Evolutionary conservation across 2,113 vertebrate genomes (phyloP).

Genomic region (Festucalex cinctus): DNA sequence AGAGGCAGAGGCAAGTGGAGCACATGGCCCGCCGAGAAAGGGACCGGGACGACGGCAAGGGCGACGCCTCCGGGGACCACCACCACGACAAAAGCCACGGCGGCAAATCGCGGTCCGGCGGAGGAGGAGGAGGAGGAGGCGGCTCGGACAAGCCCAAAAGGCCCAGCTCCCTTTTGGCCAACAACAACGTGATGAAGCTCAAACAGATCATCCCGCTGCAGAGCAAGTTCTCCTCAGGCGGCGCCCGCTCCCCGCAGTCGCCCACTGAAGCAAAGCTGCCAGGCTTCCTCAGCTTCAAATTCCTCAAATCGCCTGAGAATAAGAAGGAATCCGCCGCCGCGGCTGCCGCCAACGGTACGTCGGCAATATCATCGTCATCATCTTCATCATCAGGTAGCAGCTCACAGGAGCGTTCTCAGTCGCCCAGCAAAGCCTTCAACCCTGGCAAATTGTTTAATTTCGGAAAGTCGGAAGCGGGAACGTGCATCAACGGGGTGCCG

Average conservation of each 20-base stretch:
- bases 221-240: constrained; percentile 84
- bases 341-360: neutral
- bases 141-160: constrained; percentile 86
- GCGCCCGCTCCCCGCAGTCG: constrained; percentile 81
- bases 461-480: constrained; percentile 78
- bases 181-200: constrained; percentile 94
- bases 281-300: constrained; percentile 93
- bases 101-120: constrained; percentile 75
- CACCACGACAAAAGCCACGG: constrained; percentile 79
- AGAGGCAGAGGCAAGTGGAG: constrained; percentile 89
- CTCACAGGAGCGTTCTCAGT: constrained; percentile 84
- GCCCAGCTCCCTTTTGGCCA: constrained; percentile 90
- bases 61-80: constrained; percentile 74
- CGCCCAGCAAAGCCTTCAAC: constrained; percentile 92
- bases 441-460: constrained; percentile 94
- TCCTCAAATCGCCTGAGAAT: constrained; percentile 90
- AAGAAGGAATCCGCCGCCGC: constrained; percentile 72
- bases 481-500: constrained; percentile 78
- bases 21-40: constrained; percentile 85
- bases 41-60: constrained; percentile 74
- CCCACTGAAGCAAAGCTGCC: constrained; percentile 91
- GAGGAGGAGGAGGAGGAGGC: constrained; percentile 37
- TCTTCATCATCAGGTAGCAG: constrained; percentile 61
- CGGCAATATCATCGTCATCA: constrained; percentile 48
- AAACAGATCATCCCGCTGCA: constrained; percentile 97